These are phyloP conservation scores for Notiomystis cincta DNA, from an alignment of 2,113 vertebrate species.

Conservation along the genomic window DNA sequence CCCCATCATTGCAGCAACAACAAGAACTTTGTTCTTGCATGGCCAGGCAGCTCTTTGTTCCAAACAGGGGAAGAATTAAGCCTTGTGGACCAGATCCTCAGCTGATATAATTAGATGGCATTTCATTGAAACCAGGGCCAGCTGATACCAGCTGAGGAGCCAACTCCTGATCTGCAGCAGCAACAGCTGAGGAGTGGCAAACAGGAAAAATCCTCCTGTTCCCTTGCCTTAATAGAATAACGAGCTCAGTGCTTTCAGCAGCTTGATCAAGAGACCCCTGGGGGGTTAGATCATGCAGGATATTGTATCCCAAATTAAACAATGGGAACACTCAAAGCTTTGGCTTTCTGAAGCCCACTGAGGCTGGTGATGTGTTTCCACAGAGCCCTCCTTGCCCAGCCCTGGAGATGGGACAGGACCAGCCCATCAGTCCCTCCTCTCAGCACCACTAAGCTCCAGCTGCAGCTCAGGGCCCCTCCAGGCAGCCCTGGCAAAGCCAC, in stretches of 20 bases:
- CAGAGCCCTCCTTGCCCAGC: background rate
- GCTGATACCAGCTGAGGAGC: slow-evolving; percentile 25
- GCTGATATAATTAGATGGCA: slow-evolving; percentile 31
- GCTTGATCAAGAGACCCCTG: background rate
- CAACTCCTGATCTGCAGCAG: background rate
- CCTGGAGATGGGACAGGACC: background rate
- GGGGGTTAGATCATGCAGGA: background rate
- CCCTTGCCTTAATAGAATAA: background rate
- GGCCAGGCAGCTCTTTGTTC: slow-evolving; percentile 30
- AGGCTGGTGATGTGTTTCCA: background rate
- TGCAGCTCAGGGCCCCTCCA: background rate
- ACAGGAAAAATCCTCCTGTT: background rate
- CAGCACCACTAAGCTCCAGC: background rate
- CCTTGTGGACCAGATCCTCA: slow-evolving; percentile 34
- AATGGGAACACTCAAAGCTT: background rate
- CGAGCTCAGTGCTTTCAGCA: background rate
- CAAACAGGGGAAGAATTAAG: slow-evolving; percentile 11
- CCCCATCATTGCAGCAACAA: background rate
- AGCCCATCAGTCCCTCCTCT: background rate
- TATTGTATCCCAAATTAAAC: background rate
- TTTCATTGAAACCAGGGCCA: background rate
- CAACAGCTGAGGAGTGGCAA: background rate
- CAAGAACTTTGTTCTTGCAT: background rate
- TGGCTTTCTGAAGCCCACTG: background rate
- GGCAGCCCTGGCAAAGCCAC: slow-evolving; percentile 10